phyloP scores from a whole-genome alignment of 1,140 invertebrate genomes.

The Aphis gossypii region DNA sequence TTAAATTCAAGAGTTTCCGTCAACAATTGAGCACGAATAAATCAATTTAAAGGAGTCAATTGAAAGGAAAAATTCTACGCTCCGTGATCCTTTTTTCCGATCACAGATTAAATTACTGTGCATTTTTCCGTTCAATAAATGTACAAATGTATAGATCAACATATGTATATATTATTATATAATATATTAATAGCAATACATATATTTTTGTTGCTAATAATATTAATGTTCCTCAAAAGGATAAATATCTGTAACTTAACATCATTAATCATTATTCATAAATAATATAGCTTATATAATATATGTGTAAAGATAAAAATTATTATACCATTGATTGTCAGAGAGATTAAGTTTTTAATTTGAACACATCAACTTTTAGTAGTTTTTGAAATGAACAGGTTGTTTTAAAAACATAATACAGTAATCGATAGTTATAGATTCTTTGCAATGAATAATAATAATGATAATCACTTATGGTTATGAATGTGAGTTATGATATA shows the following conservation, averaged over 20 bases:
- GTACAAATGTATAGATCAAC: too few relatives aligned
- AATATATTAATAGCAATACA: background rate
- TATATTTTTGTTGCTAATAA: background rate
- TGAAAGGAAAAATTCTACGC: background rate
- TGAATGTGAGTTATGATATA: too few relatives aligned
- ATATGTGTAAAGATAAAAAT: background rate
- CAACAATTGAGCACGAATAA: background rate
- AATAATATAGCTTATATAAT: background rate
- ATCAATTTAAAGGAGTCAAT: constrained; percentile 23
- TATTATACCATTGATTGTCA: background rate
- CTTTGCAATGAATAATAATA: background rate
- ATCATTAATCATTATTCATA: background rate
- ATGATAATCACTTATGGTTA: background rate
- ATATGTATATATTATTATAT: too few relatives aligned
- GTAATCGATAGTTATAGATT: background rate
- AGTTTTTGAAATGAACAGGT: background rate
- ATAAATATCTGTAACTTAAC: background rate
- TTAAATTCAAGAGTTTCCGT: constrained; percentile 20
- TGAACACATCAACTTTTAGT: too few relatives aligned
- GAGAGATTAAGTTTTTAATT: background rate
- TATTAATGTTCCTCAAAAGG: background rate
- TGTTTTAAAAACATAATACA: background rate
- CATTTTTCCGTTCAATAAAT: background rate
- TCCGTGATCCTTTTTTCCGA: background rate
- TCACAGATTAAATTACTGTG: background rate